A percentile compares a stretch with the other conserved stretches of the same genome.
Conservation (phyloP, 2,113 vertebrate species). For the Eulemur macaco region DNA sequence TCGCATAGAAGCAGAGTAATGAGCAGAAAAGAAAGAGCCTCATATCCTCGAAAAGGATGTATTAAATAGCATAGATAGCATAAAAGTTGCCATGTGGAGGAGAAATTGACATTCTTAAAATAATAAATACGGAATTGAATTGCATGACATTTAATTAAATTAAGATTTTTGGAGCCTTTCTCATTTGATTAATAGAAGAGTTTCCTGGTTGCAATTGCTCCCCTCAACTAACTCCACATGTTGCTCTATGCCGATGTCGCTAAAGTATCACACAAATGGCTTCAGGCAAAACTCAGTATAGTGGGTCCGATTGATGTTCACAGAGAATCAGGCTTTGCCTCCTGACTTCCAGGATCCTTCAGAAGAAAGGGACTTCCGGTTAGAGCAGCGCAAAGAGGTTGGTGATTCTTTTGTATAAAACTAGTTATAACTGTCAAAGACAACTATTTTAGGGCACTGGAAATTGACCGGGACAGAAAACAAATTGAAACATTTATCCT, state of each 20-base stretch:
- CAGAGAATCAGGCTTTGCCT: neutral
- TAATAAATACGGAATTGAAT: neutral
- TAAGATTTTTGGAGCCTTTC: neutral
- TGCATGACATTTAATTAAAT: neutral
- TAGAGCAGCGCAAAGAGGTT: neutral
- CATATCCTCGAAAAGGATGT: neutral
- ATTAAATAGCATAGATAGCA: neutral
- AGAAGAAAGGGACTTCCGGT: neutral
- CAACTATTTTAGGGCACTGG: neutral
- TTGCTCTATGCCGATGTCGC: rapidly evolving
- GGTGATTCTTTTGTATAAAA: neutral
- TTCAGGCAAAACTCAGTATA: neutral
- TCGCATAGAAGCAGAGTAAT: neutral
- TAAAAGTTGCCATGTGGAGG: neutral
- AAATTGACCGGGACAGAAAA: neutral
- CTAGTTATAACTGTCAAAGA: neutral
- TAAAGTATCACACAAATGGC: neutral
- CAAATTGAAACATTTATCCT: neutral
- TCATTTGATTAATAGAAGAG: neutral
- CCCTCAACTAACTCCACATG: neutral
- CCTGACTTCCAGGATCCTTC: neutral
- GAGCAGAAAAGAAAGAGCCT: neutral
- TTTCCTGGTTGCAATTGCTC: neutral
- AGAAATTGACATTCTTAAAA: neutral
- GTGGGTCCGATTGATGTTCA: neutral